Evolutionary conservation across 2,113 vertebrate genomes (phyloP), one percentile per base, ranked within the genome.

Genomic region (Seriola rivoliana): DNA sequence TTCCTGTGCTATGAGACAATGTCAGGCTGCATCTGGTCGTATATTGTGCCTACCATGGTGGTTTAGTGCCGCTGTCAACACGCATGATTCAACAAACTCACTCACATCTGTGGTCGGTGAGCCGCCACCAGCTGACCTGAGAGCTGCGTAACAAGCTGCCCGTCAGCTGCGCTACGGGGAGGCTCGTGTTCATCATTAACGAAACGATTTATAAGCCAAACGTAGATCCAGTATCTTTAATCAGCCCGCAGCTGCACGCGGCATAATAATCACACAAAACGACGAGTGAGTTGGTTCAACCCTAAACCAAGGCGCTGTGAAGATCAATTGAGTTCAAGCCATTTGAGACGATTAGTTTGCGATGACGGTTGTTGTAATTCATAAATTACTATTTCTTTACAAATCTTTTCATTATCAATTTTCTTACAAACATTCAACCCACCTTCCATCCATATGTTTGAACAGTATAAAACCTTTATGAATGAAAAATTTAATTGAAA

Each of bases 11-110:
- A 7, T 9, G 67, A 67, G 40, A n/a, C 44, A 10, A 17, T 29
- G 70, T 67, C 68, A 55, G 57, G 17, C 52, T 50, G 68, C 57
- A 5, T 69, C 54, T 78, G 78, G 11, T 65, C 62, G 66, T 16
- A 32, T 44, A 63, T 46, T 5, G 70, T 57, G 32, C 59, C 71
- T 69, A 73, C 78, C 81, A 82, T 75, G 57, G 38, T 21, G 70
- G 55, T 74, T 90, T 65, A 38, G 63, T n/a, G 75, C 63, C 42
- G 71, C 67, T 86, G 84, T 86, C 89, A 83, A 82, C 89, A 85
- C 71, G 88, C 90, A 67, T 44, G 81, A 62, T 81, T 65, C 69
- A 75, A 80, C 76, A 64, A 23, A 78, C 76, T 69, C 62, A 12
- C 65, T 69, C 75, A 58, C 65, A 73, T 70, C 70, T 84, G 85